Conservation (phyloP, 1,140 invertebrate species). For the Belonocnema kinseyi region DNA sequence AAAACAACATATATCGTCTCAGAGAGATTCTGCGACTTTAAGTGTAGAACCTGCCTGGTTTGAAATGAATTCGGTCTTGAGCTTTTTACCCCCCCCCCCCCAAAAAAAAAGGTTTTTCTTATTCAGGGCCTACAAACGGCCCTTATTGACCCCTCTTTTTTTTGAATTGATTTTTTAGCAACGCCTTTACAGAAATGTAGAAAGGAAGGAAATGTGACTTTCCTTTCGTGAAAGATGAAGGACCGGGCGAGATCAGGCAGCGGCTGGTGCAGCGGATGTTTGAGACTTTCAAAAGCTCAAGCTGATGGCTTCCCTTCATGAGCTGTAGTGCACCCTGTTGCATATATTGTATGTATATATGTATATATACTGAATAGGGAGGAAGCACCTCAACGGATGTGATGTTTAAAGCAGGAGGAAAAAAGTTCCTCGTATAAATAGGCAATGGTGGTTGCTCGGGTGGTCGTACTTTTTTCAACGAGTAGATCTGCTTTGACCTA, state of each 20-base stretch:
- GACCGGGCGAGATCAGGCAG: constrained; percentile 49
- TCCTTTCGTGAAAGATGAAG: constrained; percentile 37
- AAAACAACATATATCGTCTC: too few species aligned
- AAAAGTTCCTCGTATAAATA: constrained; percentile 63
- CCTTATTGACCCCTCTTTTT: too few species aligned
- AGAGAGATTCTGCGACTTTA: too few species aligned
- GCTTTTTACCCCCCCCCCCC: too few species aligned
- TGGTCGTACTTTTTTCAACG: constrained; percentile 4
- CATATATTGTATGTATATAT: background rate
- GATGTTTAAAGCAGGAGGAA: constrained; percentile 63
- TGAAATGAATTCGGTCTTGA: too few species aligned
- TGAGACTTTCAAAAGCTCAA: constrained; percentile 53
- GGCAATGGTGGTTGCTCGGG: constrained; percentile 57
- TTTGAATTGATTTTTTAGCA: too few species aligned
- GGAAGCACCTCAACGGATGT: constrained; percentile 63
- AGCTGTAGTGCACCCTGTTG: constrained; percentile 21
- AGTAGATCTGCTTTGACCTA: constrained; percentile 1
- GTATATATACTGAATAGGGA: constrained; percentile 13
- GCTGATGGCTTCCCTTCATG: constrained; percentile 52
- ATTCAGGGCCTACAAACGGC: too few species aligned
- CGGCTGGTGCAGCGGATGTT: constrained; percentile 66
- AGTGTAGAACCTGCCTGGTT: too few species aligned
- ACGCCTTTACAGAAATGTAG: background rate
- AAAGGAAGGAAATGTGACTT: constrained; percentile 19
- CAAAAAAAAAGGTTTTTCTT: too few species aligned